These are phyloP conservation scores for Sesamia nonagrioides DNA, from an alignment of 1,140 invertebrate species.

Conservation along the genomic window DNA sequence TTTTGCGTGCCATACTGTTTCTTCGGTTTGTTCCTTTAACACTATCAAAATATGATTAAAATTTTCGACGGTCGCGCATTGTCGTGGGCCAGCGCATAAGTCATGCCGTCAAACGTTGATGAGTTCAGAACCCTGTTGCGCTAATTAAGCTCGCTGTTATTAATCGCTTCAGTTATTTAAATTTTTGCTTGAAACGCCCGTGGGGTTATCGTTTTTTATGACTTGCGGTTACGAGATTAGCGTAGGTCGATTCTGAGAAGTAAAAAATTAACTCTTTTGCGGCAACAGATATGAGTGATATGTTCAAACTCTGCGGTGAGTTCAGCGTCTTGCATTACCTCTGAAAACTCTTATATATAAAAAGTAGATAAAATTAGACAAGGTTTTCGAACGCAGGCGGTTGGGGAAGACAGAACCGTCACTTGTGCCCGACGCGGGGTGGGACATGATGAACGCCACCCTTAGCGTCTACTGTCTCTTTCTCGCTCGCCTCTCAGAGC, in stretches of 20 bases:
- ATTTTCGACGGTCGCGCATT: slow-evolving; percentile 58
- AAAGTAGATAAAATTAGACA: slow-evolving; percentile 64
- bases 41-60: slow-evolving; percentile 68
- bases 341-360: slow-evolving; percentile 60
- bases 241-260: slow-evolving; percentile 78
- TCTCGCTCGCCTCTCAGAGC: slow-evolving; percentile 58
- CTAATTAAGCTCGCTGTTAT: slow-evolving; percentile 76
- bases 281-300: slow-evolving; percentile 71
- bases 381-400: slow-evolving; percentile 78
- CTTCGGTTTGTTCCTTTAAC: slow-evolving; percentile 69
- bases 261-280: slow-evolving; percentile 70
- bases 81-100: slow-evolving; percentile 67
- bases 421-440: slow-evolving; percentile 83
- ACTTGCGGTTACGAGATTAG: slow-evolving; percentile 77
- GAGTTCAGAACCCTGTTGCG: slow-evolving; percentile 71
- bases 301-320: slow-evolving; percentile 58
- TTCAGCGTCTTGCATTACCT: slow-evolving; percentile 47
- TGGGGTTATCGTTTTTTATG: slow-evolving; percentile 75
- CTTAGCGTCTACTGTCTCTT: slow-evolving; percentile 67
- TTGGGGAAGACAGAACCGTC: slow-evolving; percentile 80
- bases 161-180: slow-evolving; percentile 83
- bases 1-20: slow-evolving; percentile 81
- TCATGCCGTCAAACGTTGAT: slow-evolving; percentile 73
- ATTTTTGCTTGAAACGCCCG: slow-evolving; percentile 68
- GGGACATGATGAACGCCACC: slow-evolving; percentile 81